Evolutionary conservation across 2,797 vertebrate genomes (phyloP), one percentile per base, ranked within the genome.

Genomic region (Neosilurus hyrtlii): DNA sequence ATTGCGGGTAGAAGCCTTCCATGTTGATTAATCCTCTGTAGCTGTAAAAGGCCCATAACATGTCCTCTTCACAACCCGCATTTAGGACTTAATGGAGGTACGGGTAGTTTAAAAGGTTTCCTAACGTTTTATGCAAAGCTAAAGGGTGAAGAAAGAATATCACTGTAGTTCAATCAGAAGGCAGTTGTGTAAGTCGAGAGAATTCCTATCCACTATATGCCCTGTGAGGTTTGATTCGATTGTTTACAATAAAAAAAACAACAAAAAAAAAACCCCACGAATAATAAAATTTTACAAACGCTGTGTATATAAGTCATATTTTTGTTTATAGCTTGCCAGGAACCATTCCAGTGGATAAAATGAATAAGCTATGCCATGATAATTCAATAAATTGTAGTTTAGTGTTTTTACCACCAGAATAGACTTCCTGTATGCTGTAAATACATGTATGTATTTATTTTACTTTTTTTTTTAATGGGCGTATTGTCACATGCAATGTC

Each of bases 1-100:
- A 70, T 57, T 68, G 65, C 49, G 14, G 74, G 43, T 37, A 62
- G 30, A 70, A 61, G 66, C 37, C 56, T 61, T 79, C 67, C 76
- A 73, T 37, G 57, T 37, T 65, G 76, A 63, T 78, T 83, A 79
- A 83, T 83, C 76, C 76, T 79, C 43, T 65, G 59, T 79, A 73
- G 75, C 76, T 72, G 63, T 56, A 66, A 79, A 83, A 83, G 82
- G 59, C 62, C 76, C 76, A 73, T 56, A 61, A 59, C 74, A 30
- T 74, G 51, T 78, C 63, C 65, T 20, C 74, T 78, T 78, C 65
- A 62, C 20, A 78, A 20, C n/a, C 65, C 52, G 26, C 24, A 26
- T 51, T 63, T 30, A 24, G 18, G 54, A 35, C 51, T 61, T 57
- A 83, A n/a, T 20, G 71, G 62, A 22, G 68, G 56, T 26, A 35